A percentile compares a stretch with the other conserved stretches of the same genome.
Evolutionary conservation across 64 coral and sea anemone species (phyloP).

Genomic region (Actinia tenebrosa): DNA sequence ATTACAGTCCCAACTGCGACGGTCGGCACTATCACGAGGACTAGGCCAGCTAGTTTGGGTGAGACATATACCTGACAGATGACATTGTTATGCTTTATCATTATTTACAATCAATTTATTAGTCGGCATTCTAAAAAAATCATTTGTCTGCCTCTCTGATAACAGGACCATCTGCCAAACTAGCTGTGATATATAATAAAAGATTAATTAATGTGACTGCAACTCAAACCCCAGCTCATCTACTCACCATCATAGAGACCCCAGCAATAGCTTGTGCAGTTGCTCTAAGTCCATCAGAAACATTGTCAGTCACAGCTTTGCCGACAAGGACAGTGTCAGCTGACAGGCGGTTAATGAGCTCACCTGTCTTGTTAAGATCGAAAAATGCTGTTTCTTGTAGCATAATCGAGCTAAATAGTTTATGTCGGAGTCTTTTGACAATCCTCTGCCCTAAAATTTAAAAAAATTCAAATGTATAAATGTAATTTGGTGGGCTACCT

Average conservation of each 20-base stretch:
- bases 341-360: conserved; percentile 92
- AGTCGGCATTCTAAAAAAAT: no score
- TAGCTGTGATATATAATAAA: no score
- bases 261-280: conserved; percentile 87
- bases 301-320: conserved; percentile 98
- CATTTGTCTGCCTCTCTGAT: no score
- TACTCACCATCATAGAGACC: conserved; percentile 94
- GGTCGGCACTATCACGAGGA: conserved; percentile 84
- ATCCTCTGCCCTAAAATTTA: conserved; percentile 68
- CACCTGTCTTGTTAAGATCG: conserved; percentile 84
- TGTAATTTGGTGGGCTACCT: no score
- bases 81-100: background rate
- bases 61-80: conserved; percentile 83
- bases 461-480: background rate
- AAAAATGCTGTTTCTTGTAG: conserved; percentile 97
- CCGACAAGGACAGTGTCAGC: conserved; percentile 87
- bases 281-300: conserved; percentile 92
- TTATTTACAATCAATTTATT: no score
- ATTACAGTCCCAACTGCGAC: conserved; percentile 76
- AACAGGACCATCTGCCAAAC: no score
- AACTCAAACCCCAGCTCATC: background rate
- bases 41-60: conserved; percentile 81
- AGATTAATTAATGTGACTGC: background rate
- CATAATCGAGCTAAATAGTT: conserved; percentile 76
- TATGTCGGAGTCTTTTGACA: conserved; percentile 65